Evolutionary conservation across 92 coral and sea anemone genomes (phyloP).

Genomic region (Epizoanthus stellaris): DNA sequence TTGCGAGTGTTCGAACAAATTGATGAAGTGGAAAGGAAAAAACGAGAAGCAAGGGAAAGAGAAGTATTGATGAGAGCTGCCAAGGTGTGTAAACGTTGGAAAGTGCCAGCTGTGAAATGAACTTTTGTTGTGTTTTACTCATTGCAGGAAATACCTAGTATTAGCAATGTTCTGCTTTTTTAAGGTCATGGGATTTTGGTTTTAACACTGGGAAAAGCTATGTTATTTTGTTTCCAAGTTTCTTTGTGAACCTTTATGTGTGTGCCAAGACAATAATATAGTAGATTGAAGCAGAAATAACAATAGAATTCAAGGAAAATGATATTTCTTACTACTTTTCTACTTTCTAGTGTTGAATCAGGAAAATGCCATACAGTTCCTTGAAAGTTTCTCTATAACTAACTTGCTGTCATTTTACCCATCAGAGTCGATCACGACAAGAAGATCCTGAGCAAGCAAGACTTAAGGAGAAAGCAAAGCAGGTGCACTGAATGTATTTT

Average conservation of each 20-base stretch:
- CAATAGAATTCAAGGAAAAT: too few species aligned
- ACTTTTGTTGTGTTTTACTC: background rate
- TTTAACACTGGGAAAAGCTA: too few species aligned
- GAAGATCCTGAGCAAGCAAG: conserved; percentile 99
- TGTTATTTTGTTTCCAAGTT: too few species aligned
- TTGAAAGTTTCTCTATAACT: background rate
- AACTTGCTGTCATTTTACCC: background rate
- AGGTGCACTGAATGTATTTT: conserved; percentile 51
- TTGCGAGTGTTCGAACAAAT: conserved; percentile 97
- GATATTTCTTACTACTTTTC: too few species aligned
- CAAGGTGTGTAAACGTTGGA: conserved; percentile 56
- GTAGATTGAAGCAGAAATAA: too few species aligned
- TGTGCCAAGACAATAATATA: too few species aligned
- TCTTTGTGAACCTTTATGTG: too few species aligned
- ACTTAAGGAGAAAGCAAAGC: conserved; percentile 97
- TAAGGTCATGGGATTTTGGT: too few species aligned
- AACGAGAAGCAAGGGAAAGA: conserved; percentile 94
- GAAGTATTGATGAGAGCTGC: conserved; percentile 98
- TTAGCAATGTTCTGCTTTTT: too few species aligned
- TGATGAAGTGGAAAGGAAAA: conserved; percentile 95
- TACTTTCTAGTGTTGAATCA: background rate
- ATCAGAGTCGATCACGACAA: conserved; percentile 95
- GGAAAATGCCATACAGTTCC: background rate
- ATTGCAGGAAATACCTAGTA: background rate
- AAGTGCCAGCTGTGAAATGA: background rate